Base-by-base conservation (phyloP, 2,888 invertebrate genomes). In the Drosophila mimetica region DNA sequence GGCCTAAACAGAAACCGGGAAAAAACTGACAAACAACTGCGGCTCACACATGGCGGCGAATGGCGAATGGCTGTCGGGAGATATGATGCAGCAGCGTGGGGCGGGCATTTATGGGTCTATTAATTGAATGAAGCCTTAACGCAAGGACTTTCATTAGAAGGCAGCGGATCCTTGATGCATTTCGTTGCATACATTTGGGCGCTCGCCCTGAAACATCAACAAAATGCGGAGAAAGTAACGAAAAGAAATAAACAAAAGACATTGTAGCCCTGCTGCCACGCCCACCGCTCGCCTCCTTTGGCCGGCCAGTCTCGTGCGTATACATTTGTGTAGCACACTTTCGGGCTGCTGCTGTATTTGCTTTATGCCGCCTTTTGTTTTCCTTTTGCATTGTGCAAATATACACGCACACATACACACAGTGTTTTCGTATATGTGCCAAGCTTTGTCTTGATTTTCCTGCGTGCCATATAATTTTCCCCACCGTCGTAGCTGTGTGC, bases 301-400 rank as follows among this genome's bases (percentile, higher is more conserved):
- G n/a, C n/a, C n/a, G 16, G 5, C 59, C 36, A 36, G 57, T 30
- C 32, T 46, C 32, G 34, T 70, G 50, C 41, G 70, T 46, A 69
- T 60, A 67, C 83, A 85, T 74, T 79, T 78, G 65, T 71, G 65
- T 75, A 75, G 71, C 83, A 85, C 70, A 81, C 86, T 82, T 85
- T 82, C 65, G 39, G 67, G 67, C 73, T 70, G 71, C 57, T 58
- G 72, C 55, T 54, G 77, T 70, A 75, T 74, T 76, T 79, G 76
- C 69, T 71, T 66, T 70, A 57, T 73, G 44, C 67, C 54, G 67
- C 67, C 84, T 76, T 74, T 81, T 82, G 79, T 87, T 86, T 80
- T 63, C 59, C 71, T 75, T 77, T 71, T 67, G 72, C 82, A 84
- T 80, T 86, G 71, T 77, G 48, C 71, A 75, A 83, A 71, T 65